phyloP scores from a whole-genome alignment of 2,888 invertebrate genomes.

The Meiosimyza decipiens region DNA sequence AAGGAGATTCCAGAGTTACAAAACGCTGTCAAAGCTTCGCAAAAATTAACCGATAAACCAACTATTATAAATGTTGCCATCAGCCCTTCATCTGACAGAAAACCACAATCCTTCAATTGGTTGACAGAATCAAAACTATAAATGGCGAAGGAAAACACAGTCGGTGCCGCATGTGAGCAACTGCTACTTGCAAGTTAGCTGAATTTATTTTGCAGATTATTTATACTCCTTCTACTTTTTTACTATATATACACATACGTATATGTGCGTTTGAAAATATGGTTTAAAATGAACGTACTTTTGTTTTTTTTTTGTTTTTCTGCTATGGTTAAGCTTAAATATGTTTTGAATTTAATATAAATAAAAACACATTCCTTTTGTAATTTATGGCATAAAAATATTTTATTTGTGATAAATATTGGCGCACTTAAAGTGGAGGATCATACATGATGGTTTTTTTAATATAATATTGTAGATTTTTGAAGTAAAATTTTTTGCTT shows the following conservation, averaged over 20 bases:
- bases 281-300: background rate
- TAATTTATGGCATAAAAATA: background rate
- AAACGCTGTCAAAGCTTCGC: conserved; percentile 74
- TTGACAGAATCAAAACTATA: conserved; percentile 91
- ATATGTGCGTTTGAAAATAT: conserved; percentile 13
- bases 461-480: conserved; percentile 16
- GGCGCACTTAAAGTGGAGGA: conserved; percentile 4
- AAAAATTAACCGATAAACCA: conserved; percentile 79
- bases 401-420: conserved; percentile 10
- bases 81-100: conserved; percentile 87
- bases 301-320: background rate
- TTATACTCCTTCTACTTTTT: conserved; percentile 7
- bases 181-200: conserved; percentile 4
- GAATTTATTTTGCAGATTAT: background rate
- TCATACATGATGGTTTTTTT: conserved; percentile 3
- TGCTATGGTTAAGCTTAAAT: conserved; percentile 19
- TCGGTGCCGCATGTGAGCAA: background rate
- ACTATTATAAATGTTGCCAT: conserved; percentile 93
- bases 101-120: conserved; percentile 92
- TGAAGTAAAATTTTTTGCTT: conserved; percentile 7
- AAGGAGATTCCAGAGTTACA: conserved; percentile 81
- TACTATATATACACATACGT: background rate
- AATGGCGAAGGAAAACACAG: conserved; percentile 48
- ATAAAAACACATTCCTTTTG: conserved; percentile 18
- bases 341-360: conserved; percentile 13